Evolutionary conservation across 2,113 vertebrate genomes (phyloP).

Genomic region (Sigmodon hispidus): DNA sequence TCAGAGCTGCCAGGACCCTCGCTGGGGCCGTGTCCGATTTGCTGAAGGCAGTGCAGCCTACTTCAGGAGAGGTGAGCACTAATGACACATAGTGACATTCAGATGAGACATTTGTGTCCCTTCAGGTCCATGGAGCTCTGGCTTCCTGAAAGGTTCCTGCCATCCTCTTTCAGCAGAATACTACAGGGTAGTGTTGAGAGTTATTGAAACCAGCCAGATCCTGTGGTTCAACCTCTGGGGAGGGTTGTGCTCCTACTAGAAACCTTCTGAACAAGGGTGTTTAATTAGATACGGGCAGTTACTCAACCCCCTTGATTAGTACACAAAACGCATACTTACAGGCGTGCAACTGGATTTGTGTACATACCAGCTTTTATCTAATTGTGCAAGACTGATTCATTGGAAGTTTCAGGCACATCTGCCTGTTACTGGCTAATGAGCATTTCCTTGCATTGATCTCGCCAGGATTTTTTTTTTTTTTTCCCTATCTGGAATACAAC

Average conservation of each 20-base stretch:
- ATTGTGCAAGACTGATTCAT: neutral
- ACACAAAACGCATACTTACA: neutral
- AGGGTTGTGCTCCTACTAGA: neutral
- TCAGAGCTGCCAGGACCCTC: conserved; percentile 95
- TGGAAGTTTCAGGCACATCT: neutral
- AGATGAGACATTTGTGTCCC: too few species aligned
- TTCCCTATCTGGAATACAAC: neutral
- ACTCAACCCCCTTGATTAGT: neutral
- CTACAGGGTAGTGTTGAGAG: neutral
- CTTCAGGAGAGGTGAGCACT: conserved; percentile 93
- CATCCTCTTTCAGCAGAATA: neutral
- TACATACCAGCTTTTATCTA: neutral
- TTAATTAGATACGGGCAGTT: neutral
- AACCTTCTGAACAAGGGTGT: neutral
- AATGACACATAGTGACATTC: neutral
- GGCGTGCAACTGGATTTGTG: neutral
- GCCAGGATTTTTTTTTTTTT: neutral
- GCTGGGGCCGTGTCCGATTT: conserved; percentile 96
- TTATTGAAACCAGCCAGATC: neutral
- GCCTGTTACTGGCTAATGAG: neutral
- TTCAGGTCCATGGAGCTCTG: neutral
- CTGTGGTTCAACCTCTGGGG: neutral
- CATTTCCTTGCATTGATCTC: neutral
- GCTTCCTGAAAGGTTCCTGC: neutral
- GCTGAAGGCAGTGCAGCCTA: conserved; percentile 96